Evolutionary conservation across 2,888 invertebrate species (phyloP).

Genomic region (Ennomos fuscantarius): DNA sequence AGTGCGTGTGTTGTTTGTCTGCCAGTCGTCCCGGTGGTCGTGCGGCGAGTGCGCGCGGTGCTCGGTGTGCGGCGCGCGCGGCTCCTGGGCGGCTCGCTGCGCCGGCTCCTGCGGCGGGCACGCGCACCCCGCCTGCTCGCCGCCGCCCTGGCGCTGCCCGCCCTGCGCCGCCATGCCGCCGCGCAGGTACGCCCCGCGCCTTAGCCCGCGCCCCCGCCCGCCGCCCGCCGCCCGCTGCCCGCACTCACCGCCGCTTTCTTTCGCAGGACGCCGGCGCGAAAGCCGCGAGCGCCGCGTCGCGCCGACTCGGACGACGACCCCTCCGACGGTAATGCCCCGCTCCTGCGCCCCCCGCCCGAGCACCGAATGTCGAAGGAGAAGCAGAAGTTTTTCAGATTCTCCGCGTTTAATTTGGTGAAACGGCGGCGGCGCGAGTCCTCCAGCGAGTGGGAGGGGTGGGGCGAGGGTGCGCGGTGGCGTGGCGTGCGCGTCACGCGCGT

Average conservation of each 20-base stretch:
- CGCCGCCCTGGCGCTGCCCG: constrained; percentile 59
- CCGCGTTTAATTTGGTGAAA: constrained; percentile 90
- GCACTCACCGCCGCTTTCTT: constrained; percentile 30
- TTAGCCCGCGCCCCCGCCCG: constrained; percentile 34
- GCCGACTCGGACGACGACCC: constrained; percentile 75
- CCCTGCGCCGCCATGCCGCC: constrained; percentile 57
- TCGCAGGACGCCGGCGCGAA: constrained; percentile 59
- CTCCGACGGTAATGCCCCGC: constrained; percentile 78
- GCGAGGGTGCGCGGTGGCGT: constrained; percentile 49
- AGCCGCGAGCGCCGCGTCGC: constrained; percentile 58
- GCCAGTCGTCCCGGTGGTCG: constrained; percentile 70
- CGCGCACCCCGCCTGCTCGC: constrained; percentile 53
- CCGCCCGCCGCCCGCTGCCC: constrained; percentile 18
- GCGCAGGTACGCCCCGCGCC: constrained; percentile 39
- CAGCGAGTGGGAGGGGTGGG: constrained; percentile 73
- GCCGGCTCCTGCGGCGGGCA: constrained; percentile 62
- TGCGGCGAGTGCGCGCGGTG: constrained; percentile 74
- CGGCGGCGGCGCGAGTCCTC: constrained; percentile 70
- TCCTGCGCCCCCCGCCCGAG: constrained; percentile 85
- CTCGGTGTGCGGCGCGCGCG: constrained; percentile 53
- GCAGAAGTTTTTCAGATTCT: constrained; percentile 93
- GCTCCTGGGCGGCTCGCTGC: constrained; percentile 58
- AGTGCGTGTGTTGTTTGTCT: constrained; percentile 1
- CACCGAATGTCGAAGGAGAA: constrained; percentile 93
- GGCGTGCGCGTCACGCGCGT: constrained; percentile 73